phyloP scores from a whole-genome alignment of 1,140 invertebrate species.

The Drosophila rhopaloa region DNA sequence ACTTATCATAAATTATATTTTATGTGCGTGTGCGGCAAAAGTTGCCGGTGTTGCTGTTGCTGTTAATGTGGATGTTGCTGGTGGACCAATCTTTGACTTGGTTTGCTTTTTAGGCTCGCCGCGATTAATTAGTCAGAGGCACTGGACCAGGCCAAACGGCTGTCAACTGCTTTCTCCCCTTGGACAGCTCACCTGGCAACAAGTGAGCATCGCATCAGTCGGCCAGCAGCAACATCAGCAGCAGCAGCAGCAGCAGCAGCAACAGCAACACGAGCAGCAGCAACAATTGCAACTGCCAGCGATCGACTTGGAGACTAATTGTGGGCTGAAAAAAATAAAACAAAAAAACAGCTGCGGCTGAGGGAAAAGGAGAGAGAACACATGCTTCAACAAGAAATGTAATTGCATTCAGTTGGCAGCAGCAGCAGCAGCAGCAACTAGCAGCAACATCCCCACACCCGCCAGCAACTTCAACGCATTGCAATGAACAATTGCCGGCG shows the following conservation, averaged over 20 bases:
- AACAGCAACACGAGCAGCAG: constrained; percentile 7
- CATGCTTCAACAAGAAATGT: constrained; percentile 61
- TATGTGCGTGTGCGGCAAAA: constrained; percentile 73
- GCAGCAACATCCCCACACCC: constrained; percentile 19
- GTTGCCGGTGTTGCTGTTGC: constrained; percentile 1
- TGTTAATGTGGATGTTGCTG: constrained; percentile 9
- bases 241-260: constrained; percentile 12
- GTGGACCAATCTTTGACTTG: constrained; percentile 39
- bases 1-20: constrained; percentile 81
- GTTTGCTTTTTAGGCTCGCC: constrained; percentile 51
- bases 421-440: constrained; percentile 7
- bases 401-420: constrained; percentile 65
- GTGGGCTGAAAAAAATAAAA: constrained; percentile 37
- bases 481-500: constrained; percentile 69
- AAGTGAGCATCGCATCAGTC: constrained; percentile 66
- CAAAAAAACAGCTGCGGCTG: constrained; percentile 26
- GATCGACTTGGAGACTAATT: constrained; percentile 44
- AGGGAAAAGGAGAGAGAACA: constrained; percentile 28
- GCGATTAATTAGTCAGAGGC: constrained; percentile 36
- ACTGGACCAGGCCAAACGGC: constrained; percentile 56
- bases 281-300: constrained; percentile 46
- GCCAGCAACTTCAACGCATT: constrained; percentile 46
- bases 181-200: constrained; percentile 52
- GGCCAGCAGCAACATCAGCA: constrained; percentile 25
- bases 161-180: constrained; percentile 64